Percentiles rank a stretch among this genome's conserved stretches.
phyloP scores from a whole-genome alignment of 1,140 invertebrate genomes.

The Drosophila obscura region DNA sequence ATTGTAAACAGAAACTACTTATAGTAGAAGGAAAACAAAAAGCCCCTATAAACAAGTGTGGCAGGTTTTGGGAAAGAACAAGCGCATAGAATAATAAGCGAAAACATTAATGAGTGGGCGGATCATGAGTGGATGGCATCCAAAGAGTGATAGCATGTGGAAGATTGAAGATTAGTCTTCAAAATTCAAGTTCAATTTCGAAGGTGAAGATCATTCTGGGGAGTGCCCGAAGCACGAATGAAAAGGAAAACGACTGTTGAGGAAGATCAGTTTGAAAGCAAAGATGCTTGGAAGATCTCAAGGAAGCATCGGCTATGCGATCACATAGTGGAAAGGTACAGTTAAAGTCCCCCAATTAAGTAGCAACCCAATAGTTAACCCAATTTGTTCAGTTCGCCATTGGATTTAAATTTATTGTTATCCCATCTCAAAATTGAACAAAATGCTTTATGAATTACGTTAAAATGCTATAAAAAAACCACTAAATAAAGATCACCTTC shows the following conservation, averaged over 20 bases:
- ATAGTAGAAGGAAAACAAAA: neutral
- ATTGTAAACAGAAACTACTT: constrained; percentile 52
- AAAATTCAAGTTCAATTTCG: constrained; percentile 5
- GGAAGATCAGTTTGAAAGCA: constrained; percentile 14
- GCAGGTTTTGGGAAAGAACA: constrained; percentile 51
- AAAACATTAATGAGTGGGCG: constrained; percentile 18
- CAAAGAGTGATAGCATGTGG: neutral
- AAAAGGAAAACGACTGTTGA: neutral
- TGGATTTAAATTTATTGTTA: too few relatives aligned
- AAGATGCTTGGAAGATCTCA: too few relatives aligned
- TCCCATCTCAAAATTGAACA: too few relatives aligned
- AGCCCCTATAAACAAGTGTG: constrained; percentile 66
- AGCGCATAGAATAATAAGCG: constrained; percentile 14
- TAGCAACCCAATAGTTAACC: too few relatives aligned
- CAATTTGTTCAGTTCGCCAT: too few relatives aligned
- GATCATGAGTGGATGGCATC: constrained; percentile 1
- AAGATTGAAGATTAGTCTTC: neutral
- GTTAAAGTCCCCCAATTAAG: too few relatives aligned
- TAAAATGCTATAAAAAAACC: neutral
- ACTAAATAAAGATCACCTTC: neutral
- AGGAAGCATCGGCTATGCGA: too few relatives aligned
- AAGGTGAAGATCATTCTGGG: neutral
- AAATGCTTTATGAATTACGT: neutral
- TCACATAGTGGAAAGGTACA: neutral
- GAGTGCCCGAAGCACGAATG: neutral